A percentile compares a stretch with the other conserved stretches of the same genome.
These are phyloP conservation scores for Tyrophagus putrescentiae DNA, from an alignment of 1,140 invertebrate species.

Conservation along the genomic window DNA sequence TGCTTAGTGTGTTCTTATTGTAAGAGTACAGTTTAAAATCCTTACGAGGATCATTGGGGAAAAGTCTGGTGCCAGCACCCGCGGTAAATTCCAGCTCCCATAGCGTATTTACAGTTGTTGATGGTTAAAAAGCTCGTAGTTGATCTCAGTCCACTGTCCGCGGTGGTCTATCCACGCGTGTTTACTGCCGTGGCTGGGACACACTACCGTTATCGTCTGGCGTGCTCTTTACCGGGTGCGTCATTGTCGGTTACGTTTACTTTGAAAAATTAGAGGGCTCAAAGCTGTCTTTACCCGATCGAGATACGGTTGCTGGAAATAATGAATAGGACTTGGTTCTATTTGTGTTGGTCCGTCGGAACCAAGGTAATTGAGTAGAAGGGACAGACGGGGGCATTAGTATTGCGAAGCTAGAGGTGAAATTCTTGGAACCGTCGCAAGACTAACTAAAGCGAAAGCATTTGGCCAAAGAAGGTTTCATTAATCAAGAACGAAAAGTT, in stretches of 20 bases:
- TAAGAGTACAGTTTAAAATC: constrained; percentile 78
- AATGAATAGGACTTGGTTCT: constrained; percentile 62
- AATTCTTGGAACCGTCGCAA: constrained; percentile 55
- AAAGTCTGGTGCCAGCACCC: constrained; percentile 55
- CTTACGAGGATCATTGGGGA: constrained; percentile 71
- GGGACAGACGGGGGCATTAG: constrained; percentile 35
- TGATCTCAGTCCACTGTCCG: constrained; percentile 30
- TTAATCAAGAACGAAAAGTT: too few relatives aligned
- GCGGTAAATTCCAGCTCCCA: constrained; percentile 80
- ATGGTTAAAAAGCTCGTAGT: constrained; percentile 38
- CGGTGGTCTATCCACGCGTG: constrained; percentile 35
- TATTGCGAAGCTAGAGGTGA: constrained; percentile 51
- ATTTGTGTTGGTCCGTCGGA: constrained; percentile 42
- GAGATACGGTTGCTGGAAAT: constrained; percentile 61
- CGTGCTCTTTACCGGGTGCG: constrained; percentile 35
- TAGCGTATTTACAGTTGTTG: constrained; percentile 64
- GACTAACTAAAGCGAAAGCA: constrained; percentile 58
- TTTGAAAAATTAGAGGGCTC: constrained; percentile 63
- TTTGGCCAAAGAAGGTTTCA: too few relatives aligned
- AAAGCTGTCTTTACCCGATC: constrained; percentile 30
- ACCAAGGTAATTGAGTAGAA: constrained; percentile 57
- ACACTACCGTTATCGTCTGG: constrained; percentile 25
- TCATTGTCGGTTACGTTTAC: constrained; percentile 41
- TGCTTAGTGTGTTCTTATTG: constrained; percentile 62
- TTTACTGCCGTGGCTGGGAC: neutral